phyloP scores from a whole-genome alignment of 1,140 invertebrate species.

The Drosophila bipectinata region DNA sequence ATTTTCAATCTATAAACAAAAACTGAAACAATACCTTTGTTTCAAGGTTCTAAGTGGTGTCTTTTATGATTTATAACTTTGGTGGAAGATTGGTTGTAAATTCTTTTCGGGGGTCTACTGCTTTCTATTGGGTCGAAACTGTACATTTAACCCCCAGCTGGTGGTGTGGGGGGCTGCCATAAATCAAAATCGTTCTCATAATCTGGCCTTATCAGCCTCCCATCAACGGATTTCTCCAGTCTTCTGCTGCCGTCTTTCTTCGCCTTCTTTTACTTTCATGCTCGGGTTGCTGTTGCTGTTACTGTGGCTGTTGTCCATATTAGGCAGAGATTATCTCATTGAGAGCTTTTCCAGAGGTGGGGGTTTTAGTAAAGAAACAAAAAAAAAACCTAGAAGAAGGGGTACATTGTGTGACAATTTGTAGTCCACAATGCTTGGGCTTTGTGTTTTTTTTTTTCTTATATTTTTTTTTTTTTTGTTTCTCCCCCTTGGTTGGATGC shows the following conservation, averaged over 20 bases:
- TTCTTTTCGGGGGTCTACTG: background rate
- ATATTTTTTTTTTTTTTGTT: background rate
- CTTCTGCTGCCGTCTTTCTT: constrained; percentile 16
- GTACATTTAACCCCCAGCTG: background rate
- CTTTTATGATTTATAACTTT: background rate
- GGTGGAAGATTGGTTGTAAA: background rate
- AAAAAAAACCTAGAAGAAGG: constrained; percentile 15
- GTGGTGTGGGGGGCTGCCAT: constrained; percentile 5
- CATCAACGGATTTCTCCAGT: constrained; percentile 25
- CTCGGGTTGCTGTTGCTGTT: constrained; percentile 1
- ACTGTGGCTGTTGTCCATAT: constrained; percentile 18
- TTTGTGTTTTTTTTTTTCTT: constrained; percentile 39
- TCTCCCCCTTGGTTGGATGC: background rate
- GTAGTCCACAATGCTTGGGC: constrained; percentile 52
- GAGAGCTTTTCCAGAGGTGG: constrained; percentile 9
- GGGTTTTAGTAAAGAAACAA: background rate
- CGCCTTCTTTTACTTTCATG: constrained; percentile 12
- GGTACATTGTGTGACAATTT: constrained; percentile 65
- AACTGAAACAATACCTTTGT: background rate
- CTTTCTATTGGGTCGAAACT: background rate
- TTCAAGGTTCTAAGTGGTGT: background rate
- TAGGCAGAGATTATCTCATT: constrained; percentile 34
- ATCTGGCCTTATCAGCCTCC: constrained; percentile 30
- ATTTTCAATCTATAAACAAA: background rate
- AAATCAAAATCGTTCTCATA: constrained; percentile 42